Base-by-base conservation (phyloP, 2,797 vertebrate genomes). In the Sitta carolinensis region DNA sequence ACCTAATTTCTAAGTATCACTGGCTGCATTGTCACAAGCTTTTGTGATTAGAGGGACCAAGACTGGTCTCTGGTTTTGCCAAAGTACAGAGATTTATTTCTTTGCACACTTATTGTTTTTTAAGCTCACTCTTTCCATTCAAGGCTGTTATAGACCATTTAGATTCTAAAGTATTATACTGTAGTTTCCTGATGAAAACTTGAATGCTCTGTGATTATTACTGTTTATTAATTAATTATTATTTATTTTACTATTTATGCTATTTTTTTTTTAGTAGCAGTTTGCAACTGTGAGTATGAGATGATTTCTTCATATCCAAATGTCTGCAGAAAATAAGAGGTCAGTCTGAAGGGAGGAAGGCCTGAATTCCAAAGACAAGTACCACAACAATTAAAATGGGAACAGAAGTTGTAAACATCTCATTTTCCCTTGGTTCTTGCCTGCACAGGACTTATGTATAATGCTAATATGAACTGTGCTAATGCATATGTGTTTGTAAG, bases 321-420 rank as follows among this genome's bases (percentile, higher is more conserved):
- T 0, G 1, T 32, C 23, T 59, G 14, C 29, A 57, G 42, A 63
- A 3, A 78, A 40, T n/a, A 45, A 29, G 15, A 14, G 0, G 0
- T n/a, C 12, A 38, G 2, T 25, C 7, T 26, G 16, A 67, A 22
- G 3, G 8, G 8, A 68, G 20, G 10, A 72, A 92, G 29, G 15
- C 21, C 47, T 75, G 42, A 74, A 57, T 72, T 81, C 47, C 47
- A 47, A 70, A 52, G 69, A 17, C 34, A 14, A 2, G 1, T 18
- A n/a, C n/a, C 55, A 45, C 50, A 88, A 42, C 6, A 81, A 48
- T 45, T 17, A 70, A 78, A 59, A 62, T 15, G 8, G 45, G 50
- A 47, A 42, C 4, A 29, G 11, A 26, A 9, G 7, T 21, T 72
- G 82, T 19, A 78, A 54, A 59, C 2, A 4, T 25, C 45, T 72